These are phyloP conservation scores for Hemiscyllium ocellatum DNA, from an alignment of 2,113 vertebrate species.

Conservation along the genomic window DNA sequence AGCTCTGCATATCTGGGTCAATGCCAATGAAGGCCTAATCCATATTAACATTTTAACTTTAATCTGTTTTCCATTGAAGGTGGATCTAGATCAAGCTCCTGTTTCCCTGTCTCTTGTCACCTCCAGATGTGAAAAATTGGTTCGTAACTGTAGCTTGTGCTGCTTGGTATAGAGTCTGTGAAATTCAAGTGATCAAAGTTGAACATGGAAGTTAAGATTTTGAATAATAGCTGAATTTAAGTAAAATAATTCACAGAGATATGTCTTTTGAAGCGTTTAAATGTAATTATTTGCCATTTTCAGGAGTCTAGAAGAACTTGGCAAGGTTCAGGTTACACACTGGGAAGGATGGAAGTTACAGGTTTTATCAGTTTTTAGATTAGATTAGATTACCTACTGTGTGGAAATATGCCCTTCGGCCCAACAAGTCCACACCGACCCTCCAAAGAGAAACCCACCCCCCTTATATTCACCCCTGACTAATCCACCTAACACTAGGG, in stretches of 20 bases:
- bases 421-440: too few relatives aligned
- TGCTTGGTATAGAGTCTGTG: background rate
- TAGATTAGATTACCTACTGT: too few relatives aligned
- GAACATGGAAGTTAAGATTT: background rate
- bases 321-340: background rate
- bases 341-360: background rate
- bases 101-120: background rate
- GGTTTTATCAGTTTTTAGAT: background rate
- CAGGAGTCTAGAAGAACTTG: background rate
- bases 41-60: background rate
- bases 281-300: background rate
- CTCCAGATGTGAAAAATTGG: background rate
- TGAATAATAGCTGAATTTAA: background rate
- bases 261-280: background rate
- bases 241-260: background rate
- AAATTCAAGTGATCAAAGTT: slow-evolving; percentile 2
- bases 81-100: background rate
- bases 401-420: too few relatives aligned
- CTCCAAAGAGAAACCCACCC: too few relatives aligned
- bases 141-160: background rate
- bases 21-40: background rate
- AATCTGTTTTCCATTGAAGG: background rate
- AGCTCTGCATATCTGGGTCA: background rate
- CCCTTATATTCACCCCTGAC: too few relatives aligned
- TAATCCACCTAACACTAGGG: too few relatives aligned